phyloP scores from a whole-genome alignment of 2,888 invertebrate genomes.

The Calliphora vomitoria region DNA sequence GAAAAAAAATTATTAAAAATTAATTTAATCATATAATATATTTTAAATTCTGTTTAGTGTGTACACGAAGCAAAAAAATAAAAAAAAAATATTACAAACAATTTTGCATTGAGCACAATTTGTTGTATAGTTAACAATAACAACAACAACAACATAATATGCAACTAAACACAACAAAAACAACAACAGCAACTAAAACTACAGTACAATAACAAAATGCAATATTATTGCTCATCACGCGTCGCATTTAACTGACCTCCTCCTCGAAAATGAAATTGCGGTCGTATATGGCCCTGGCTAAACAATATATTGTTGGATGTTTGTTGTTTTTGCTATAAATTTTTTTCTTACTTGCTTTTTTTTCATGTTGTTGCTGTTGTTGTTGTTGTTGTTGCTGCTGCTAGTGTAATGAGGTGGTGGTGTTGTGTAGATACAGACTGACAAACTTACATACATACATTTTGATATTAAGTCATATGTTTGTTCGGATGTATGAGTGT shows the following conservation, averaged over 20 bases:
- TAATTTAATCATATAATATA: background rate
- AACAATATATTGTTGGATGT: conserved; percentile 34
- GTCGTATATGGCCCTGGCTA: conserved; percentile 73
- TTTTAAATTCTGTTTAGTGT: background rate
- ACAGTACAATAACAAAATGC: conserved; percentile 49
- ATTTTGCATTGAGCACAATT: conserved; percentile 50
- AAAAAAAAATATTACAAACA: conserved; percentile 22
- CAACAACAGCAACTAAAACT: conserved; percentile 32
- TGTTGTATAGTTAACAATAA: conserved; percentile 18
- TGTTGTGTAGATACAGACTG: conserved; percentile 52
- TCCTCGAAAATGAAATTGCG: conserved; percentile 73
- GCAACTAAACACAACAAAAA: conserved; percentile 46
- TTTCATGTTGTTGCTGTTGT: conserved; percentile 12
- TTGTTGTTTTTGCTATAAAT: conserved; percentile 39
- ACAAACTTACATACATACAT: background rate
- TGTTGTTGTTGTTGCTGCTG: conserved; percentile 20
- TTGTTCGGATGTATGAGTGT: conserved; percentile 30
- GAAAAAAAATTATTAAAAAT: background rate
- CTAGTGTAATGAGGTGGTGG: conserved; percentile 63
- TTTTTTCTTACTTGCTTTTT: conserved; percentile 1
- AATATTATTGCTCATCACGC: conserved; percentile 73
- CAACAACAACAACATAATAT: conserved; percentile 26
- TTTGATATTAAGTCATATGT: conserved; percentile 66
- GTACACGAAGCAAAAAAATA: background rate
- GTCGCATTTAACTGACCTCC: conserved; percentile 73